Evolutionary conservation across 2,888 invertebrate genomes (phyloP), one percentile per base, ranked within the genome.

Genomic region (Cerceris ruficornis): DNA sequence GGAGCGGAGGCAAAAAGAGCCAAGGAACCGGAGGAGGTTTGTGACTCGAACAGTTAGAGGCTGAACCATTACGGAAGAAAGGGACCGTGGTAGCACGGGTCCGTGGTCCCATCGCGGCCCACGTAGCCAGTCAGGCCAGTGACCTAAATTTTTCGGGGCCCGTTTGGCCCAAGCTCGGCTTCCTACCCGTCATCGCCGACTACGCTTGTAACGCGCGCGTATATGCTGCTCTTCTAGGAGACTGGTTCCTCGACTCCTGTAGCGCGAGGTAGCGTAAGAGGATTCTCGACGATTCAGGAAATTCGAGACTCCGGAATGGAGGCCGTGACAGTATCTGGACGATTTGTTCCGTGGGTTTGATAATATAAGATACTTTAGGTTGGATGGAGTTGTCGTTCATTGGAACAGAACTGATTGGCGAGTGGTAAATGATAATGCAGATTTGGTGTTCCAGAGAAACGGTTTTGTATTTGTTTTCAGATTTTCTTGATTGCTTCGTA

Each of bases 131-230:
- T 78, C 88, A 82, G 87, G 87, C 85, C 88, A 86, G 85, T 89
- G 91, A 91, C 91, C 91, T 82, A 90, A 84, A 91, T 91, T 89
- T 91, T 91, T 90, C 75, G 88, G 87, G 83, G 60, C 80, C 79
- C 80, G 28, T 28, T 66, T 82, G 78, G 81, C 75, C 76, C 81
- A 75, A 75, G 59, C 75, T 81, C 62, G 84, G 80, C 80, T 83
- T 82, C 78, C 64, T 73, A 65, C 75, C 59, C 77, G 67, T 58
- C 73, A 64, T 72, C 72, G 55, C 41, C 67, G 59, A 58, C 50
- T 69, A 75, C 15, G 65, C 58, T 65, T 72, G 46, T 65, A 77
- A 73, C 15, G 62, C 60, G 28, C 28, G 28, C 39, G 17, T 59
- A 9, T 15, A 60, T 65, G 17, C 62, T 46, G 57, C 55, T 73